Base-by-base conservation (phyloP, 2,113 vertebrate genomes). In the Cichladusa arquata region DNA sequence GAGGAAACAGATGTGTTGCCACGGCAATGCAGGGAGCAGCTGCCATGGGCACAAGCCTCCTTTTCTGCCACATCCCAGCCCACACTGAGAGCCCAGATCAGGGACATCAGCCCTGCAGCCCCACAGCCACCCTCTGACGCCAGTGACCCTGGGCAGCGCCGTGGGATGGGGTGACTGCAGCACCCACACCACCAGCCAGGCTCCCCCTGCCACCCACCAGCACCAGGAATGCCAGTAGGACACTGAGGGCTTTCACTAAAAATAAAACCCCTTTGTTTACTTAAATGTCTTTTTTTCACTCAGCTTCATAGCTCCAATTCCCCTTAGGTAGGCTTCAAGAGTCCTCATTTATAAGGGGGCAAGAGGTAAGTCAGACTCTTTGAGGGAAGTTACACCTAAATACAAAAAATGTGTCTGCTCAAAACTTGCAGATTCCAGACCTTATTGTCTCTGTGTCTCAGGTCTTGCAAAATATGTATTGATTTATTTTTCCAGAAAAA, bases 1-100 rank as follows among this genome's bases (percentile, higher is more conserved):
- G 85, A 92, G 86, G 94, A 90, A 92, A 70, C 82, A 94, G 94
- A 48, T 66, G 87, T 71, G 90, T 95, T 95, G 65, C 78, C 56
- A 60, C 74, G 65, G 89, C 77, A 48, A 80, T 34, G 54, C 54
- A 28, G 78, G 61, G 71, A 90, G 88, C 74, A 34, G 67, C 60
- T 4, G 4, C 65, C 45, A 11, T 23, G 14, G 1, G 34, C 92
- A 80, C 78, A 81, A 50, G 31, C 20, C 12, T 51, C 40, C 38
- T 76, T 77, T 92, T 81, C 71, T 72, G 58, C 42, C 0, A 0
- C 5, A 12, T 45, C 69, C 47, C 67, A 48, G 45, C 42, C 54
- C 5, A 14, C 1, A 4, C 22, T 42, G 72, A 50, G 81, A 58
- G 44, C 47, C 33, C 45, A 7, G 7, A 2, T 2, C 28, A 44